These are phyloP conservation scores for Acrocephalus arundinaceus DNA, from an alignment of 2,113 vertebrate genomes.

Conservation along the genomic window DNA sequence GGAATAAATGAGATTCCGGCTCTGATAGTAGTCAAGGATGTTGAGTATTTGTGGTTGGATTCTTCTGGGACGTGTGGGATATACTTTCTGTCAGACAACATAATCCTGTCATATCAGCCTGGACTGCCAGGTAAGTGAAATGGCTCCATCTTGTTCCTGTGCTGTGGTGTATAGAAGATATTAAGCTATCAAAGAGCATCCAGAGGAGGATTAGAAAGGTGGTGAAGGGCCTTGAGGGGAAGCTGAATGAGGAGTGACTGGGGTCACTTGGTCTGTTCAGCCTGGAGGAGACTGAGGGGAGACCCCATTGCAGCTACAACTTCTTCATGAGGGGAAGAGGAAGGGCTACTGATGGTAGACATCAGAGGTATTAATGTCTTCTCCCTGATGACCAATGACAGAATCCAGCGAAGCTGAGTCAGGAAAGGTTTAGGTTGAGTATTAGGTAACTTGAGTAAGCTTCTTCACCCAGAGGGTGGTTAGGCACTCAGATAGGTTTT, in stretches of 20 bases:
- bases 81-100: background rate
- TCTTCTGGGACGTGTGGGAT: background rate
- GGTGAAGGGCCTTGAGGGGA: background rate
- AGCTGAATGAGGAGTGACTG: accelerated
- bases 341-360: background rate
- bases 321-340: background rate
- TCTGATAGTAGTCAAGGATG: background rate
- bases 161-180: background rate
- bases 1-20: background rate
- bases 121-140: background rate
- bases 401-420: background rate
- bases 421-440: background rate
- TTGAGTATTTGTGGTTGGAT: background rate
- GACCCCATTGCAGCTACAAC: accelerated
- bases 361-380: background rate
- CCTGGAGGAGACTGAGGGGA: background rate
- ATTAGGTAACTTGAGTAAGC: background rate
- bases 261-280: background rate
- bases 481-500: background rate
- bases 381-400: too few relatives aligned
- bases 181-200: background rate
- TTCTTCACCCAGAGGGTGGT: background rate
- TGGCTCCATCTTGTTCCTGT: accelerated
- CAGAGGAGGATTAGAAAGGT: background rate
- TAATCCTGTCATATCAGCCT: background rate